Evolutionary conservation across 1,140 invertebrate species (phyloP).

Genomic region (Sinella curviseta): DNA sequence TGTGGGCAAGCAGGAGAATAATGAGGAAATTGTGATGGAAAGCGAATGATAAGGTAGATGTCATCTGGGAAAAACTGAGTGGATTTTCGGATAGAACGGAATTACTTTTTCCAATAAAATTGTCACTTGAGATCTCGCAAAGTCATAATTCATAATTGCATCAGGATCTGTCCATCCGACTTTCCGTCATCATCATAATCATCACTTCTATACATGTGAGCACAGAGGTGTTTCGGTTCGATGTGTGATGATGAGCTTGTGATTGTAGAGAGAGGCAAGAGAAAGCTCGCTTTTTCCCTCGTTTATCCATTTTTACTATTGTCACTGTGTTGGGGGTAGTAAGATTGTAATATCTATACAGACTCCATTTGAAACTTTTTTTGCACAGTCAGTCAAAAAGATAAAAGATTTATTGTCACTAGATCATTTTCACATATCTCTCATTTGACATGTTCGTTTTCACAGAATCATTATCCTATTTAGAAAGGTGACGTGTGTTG

Average conservation of each 20-base stretch:
- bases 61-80: constrained; percentile 35
- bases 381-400: constrained; percentile 13
- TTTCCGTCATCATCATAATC: constrained; percentile 14
- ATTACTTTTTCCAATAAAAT: constrained; percentile 49
- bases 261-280: background rate
- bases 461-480: constrained; percentile 23
- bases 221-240: background rate
- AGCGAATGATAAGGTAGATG: background rate
- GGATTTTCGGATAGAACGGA: constrained; percentile 49
- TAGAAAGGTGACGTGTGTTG: background rate
- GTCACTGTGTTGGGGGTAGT: too few species aligned
- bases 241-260: background rate
- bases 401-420: constrained; percentile 48
- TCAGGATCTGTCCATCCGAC: constrained; percentile 29
- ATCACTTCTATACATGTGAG: background rate
- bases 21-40: background rate
- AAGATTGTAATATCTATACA: background rate
- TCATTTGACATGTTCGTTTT: constrained; percentile 20
- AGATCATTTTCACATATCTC: constrained; percentile 37
- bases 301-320: background rate
- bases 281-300: background rate
- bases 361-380: background rate
- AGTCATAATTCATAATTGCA: constrained; percentile 50
- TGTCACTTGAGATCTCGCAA: constrained; percentile 46
- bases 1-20: background rate